Conservation (phyloP, 2,113 vertebrate species). For the Vimba vimba region DNA sequence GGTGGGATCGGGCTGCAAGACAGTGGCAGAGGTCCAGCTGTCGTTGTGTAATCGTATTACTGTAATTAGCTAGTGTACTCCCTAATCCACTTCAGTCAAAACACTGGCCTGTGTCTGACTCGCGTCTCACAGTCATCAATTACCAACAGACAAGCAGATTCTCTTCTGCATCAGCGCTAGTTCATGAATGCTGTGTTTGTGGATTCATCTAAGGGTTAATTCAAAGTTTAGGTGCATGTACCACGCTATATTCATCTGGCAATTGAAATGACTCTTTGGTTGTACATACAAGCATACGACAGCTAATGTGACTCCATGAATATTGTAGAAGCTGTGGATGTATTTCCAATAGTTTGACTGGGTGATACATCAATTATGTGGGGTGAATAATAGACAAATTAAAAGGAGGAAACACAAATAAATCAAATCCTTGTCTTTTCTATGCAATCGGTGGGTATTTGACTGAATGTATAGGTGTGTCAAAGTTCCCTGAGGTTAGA, state of each 20-base stretch:
- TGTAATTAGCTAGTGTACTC: slow-evolving; percentile 51
- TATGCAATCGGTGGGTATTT: neutral
- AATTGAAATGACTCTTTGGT: neutral
- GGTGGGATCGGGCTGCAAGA: slow-evolving; percentile 24
- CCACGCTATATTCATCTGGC: neutral
- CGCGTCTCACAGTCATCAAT: slow-evolving; percentile 25
- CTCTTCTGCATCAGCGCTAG: neutral
- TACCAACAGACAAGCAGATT: slow-evolving; percentile 11
- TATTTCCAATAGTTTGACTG: neutral
- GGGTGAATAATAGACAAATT: neutral
- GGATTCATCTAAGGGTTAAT: neutral
- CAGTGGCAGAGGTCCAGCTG: slow-evolving; percentile 42
- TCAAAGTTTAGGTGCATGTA: neutral
- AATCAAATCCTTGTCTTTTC: neutral
- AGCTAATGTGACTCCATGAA: neutral
- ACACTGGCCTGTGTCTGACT: slow-evolving; percentile 39
- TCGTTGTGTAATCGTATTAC: slow-evolving; percentile 43
- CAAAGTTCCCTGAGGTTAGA: slow-evolving; percentile 14
- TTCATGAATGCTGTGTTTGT: neutral
- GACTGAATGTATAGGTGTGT: neutral
- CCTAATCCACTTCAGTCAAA: slow-evolving; percentile 54
- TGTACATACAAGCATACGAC: neutral
- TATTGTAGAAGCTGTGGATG: neutral
- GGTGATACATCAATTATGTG: neutral
- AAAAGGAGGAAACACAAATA: neutral